A percentile compares a stretch with the other conserved stretches of the same genome.
Conservation (phyloP, 2,113 vertebrate species). For the Antigone vipio region DNA sequence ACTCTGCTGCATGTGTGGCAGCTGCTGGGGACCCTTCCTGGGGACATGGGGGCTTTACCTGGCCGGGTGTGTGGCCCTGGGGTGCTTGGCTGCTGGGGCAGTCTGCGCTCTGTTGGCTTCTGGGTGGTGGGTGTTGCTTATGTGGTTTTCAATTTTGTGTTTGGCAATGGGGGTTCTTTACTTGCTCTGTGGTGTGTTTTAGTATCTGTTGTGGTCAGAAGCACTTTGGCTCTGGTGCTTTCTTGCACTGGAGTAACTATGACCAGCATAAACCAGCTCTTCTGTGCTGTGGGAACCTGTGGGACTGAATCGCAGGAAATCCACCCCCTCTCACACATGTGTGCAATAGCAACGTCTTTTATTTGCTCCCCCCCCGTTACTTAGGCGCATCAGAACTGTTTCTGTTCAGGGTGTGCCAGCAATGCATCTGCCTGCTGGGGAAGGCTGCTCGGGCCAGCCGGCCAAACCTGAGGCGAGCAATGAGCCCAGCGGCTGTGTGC, state of each 20-base stretch:
- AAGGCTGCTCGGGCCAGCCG: fast-evolving
- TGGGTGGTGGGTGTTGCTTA: background rate
- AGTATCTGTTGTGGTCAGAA: background rate
- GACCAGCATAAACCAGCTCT: background rate
- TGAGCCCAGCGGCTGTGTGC: fast-evolving
- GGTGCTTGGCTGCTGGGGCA: fast-evolving
- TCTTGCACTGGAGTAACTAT: background rate
- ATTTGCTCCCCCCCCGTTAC: background rate
- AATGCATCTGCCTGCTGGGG: background rate
- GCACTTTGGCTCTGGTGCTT: background rate
- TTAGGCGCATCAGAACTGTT: background rate
- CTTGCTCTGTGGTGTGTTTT: background rate
- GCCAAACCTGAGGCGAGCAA: fast-evolving
- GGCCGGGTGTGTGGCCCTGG: fast-evolving
- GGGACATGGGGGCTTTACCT: fast-evolving
- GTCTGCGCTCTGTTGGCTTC: fast-evolving
- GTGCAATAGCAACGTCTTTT: background rate
- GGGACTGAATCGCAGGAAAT: background rate
- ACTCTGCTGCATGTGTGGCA: fast-evolving
- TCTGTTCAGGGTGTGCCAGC: background rate
- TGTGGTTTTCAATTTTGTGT: fast-evolving
- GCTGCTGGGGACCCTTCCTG: background rate
- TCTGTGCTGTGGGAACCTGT: background rate
- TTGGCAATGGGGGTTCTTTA: background rate
- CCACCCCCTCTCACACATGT: fast-evolving